Evolutionary conservation across 2,113 vertebrate genomes (phyloP).

Genomic region (Echinops telfairi): DNA sequence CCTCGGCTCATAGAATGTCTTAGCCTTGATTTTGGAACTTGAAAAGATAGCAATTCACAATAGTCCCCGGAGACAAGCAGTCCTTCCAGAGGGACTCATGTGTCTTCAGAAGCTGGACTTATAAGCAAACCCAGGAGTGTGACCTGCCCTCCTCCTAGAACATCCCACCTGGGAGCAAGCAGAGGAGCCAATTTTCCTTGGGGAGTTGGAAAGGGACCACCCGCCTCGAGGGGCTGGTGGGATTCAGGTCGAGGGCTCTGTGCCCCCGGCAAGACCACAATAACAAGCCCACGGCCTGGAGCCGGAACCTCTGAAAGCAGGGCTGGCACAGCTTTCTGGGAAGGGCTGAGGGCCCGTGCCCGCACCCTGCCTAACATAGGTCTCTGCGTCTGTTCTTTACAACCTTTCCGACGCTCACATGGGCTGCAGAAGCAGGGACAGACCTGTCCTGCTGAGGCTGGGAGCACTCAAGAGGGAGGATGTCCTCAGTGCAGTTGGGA

Average conservation of each 20-base stretch:
- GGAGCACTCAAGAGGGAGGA: no score
- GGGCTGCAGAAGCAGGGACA: neutral
- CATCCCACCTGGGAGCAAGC: neutral
- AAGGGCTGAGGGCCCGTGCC: neutral
- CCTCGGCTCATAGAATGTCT: neutral
- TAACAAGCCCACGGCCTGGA: neutral
- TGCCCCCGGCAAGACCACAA: neutral
- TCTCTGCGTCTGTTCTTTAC: conserved; percentile 20
- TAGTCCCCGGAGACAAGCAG: neutral
- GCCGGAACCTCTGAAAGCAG: neutral
- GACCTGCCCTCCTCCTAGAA: no score
- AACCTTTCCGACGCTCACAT: neutral
- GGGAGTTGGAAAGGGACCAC: neutral
- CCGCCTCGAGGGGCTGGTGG: neutral
- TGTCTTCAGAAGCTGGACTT: neutral
- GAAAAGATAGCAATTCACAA: neutral
- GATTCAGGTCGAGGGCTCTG: no score
- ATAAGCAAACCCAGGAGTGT: neutral
- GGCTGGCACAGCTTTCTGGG: neutral
- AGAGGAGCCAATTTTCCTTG: neutral
- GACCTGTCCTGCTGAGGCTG: neutral
- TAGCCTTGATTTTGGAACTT: neutral
- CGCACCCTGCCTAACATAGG: neutral
- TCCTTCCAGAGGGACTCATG: no score
- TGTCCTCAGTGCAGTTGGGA: no score